Evolutionary conservation across 2,113 vertebrate genomes (phyloP), one percentile per base, ranked within the genome.

Genomic region (Sapayoa aenigma): DNA sequence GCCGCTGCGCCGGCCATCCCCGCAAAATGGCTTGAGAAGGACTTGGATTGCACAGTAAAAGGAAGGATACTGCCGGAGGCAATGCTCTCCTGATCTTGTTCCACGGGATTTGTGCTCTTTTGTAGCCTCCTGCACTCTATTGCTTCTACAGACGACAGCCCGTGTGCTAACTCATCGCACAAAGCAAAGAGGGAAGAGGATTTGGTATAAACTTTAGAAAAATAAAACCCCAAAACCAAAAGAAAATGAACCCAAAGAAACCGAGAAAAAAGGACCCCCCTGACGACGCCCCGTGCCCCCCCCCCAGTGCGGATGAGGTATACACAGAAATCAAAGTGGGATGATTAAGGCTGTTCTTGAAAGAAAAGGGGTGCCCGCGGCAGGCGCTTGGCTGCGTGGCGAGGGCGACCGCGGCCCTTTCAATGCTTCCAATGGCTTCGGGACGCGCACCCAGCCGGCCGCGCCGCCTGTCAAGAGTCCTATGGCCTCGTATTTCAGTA

Each of bases 81-180:
- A 97, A 92, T 97, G 97, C 98, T 97, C 97, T 98, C 97, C 95
- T 97, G 97, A 97, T 98, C 98, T 97, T 95, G 97, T 98, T 98
- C 98, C 96, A 94, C 87, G 95, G 96, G 97, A 82, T 95, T 99
- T 99, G 99, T 99, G 99, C 99, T 99, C 99, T 98, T 96, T 98
- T 95, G 97, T 98, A 98, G 98, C 98, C 98, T 98, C 98, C 98
- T 98, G 99, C 99, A 99, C 98, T 98, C 99, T 99, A 99, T 99
- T 99, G 99, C 99, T 99, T 99, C 98, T 98, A 97, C 96, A 97
- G 97, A 98, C 97, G 95, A 96, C 95, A 96, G 97, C 97, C 97
- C 94, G 42, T 95, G 94, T 97, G 97, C 95, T 97, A 97, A 98
- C 97, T 98, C 95, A 79, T 94, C 94, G 95, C 97, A 97, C 98